These are phyloP conservation scores for Augochlorella aurata DNA, from an alignment of 2,888 invertebrate species.

Conservation along the genomic window DNA sequence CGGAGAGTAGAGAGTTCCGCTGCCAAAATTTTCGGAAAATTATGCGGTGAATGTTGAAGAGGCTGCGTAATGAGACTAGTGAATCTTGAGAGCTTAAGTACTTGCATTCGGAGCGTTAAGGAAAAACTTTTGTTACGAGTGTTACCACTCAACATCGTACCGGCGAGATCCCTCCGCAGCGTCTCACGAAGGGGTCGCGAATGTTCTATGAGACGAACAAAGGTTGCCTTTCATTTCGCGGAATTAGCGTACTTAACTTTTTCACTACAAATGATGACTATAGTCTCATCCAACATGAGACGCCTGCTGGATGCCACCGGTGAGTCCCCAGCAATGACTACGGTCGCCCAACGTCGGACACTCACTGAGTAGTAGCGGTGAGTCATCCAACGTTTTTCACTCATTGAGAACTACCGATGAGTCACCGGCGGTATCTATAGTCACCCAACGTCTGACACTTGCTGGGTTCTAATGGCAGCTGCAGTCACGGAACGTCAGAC, in stretches of 20 bases:
- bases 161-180: conserved; percentile 25
- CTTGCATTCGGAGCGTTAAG: conserved; percentile 40
- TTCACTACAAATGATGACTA: no score
- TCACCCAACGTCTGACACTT: no score
- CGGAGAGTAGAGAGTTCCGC: conserved; percentile 39
- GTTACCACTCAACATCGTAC: conserved; percentile 38
- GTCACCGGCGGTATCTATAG: no score
- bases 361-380: no score
- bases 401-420: no score
- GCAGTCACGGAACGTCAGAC: no score
- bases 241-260: not conserved
- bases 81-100: conserved; percentile 43
- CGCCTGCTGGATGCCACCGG: no score
- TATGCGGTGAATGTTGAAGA: conserved; percentile 40
- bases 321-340: no score
- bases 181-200: not conserved
- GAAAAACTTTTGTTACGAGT: conserved; percentile 32
- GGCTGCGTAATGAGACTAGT: conserved; percentile 44
- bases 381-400: no score
- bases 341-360: no score
- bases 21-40: conserved; percentile 54
- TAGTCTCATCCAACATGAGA: no score
- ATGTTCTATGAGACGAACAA: not conserved
- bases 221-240: conserved; percentile 17
- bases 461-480: no score